Percentiles rank a stretch among this genome's conserved stretches.
Conservation (phyloP, 2,113 vertebrate species). For the Lichenostomus cassidix region DNA sequence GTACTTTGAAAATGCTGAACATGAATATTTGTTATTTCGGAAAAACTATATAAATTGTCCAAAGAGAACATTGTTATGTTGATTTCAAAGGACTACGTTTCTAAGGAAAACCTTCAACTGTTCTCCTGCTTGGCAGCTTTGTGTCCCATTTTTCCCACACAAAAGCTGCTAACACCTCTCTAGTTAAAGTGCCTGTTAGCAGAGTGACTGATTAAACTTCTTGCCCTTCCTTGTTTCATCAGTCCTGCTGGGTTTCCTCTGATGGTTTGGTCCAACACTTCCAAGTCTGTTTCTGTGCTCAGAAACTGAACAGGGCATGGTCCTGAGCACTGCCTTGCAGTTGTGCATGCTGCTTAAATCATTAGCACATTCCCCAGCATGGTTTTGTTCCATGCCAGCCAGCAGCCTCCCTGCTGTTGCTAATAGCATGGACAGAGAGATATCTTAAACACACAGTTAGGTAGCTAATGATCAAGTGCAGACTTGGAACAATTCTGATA, state of each 20-base stretch:
- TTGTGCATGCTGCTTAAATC: fast-evolving
- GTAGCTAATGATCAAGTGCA: neutral
- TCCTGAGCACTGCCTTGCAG: neutral
- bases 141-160: neutral
- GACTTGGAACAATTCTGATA: neutral
- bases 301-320: neutral
- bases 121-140: neutral
- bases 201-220: neutral
- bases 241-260: neutral
- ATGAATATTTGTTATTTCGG: neutral
- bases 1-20: neutral
- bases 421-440: neutral
- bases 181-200: neutral
- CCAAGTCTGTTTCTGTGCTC: neutral
- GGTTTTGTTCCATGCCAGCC: neutral
- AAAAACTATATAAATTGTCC: neutral
- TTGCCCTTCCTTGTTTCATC: neutral
- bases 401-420: neutral
- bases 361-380: neutral
- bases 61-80: neutral
- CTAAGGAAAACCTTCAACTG: neutral
- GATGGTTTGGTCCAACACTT: neutral
- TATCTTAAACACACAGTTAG: neutral
- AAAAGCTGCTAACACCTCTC: neutral
- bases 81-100: neutral